Percentiles rank a stretch among this genome's conserved stretches.
Conservation (phyloP, 1,140 invertebrate species). For the Drosophila virilis region DNA sequence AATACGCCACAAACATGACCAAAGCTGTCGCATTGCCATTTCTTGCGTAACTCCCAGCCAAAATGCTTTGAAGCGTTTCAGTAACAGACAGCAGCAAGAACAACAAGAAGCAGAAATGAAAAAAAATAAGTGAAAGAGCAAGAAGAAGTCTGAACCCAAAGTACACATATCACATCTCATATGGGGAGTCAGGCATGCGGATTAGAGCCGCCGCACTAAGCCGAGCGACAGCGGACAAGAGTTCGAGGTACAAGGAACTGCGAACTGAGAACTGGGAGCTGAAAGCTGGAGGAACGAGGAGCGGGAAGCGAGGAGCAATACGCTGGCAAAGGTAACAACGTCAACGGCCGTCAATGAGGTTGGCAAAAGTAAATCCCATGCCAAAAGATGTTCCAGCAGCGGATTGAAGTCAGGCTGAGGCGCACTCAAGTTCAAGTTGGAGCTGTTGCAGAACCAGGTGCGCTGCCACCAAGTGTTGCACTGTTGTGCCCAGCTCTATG, state of each 20-base stretch:
- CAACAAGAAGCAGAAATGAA: neutral
- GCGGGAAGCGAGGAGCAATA: neutral
- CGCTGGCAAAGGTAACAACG: neutral
- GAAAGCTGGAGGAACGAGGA: neutral
- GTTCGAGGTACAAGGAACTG: neutral
- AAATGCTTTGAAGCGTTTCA: neutral
- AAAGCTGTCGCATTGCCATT: constrained; percentile 2
- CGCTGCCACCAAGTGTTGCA: neutral
- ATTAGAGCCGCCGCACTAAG: constrained; percentile 41
- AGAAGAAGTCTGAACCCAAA: neutral
- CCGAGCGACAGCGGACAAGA: constrained; percentile 13
- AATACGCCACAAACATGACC: neutral
- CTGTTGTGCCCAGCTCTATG: neutral
- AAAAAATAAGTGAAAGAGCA: neutral
- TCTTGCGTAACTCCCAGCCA: neutral
- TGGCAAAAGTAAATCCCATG: constrained; percentile 40
- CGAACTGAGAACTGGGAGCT: neutral
- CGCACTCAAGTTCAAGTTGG: constrained; percentile 1
- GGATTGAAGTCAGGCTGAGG: neutral
- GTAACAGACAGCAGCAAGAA: neutral
- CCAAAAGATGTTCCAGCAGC: constrained; percentile 19
- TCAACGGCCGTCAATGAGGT: constrained; percentile 24
- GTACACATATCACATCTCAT: constrained; percentile 36
- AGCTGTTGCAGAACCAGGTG: constrained; percentile 7
- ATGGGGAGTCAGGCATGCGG: constrained; percentile 31